Evolutionary conservation across 2,888 invertebrate genomes (phyloP).

Genomic region (Dryobotodes eremita): DNA sequence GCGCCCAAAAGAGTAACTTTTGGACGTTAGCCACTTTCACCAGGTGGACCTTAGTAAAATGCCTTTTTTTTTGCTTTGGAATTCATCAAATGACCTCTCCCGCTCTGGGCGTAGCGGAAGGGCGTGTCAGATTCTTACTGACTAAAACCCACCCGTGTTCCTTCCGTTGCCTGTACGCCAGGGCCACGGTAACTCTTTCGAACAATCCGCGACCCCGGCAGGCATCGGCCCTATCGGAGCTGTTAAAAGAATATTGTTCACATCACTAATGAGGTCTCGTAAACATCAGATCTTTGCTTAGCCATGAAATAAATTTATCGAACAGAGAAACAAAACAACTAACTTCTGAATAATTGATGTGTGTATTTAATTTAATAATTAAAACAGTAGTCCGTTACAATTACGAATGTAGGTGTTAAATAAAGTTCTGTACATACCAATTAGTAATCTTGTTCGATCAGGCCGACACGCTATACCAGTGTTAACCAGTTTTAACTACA

Average conservation of each 20-base stretch:
- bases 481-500: constrained; percentile 21
- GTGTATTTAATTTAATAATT: constrained; percentile 9
- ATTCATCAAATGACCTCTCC: no score
- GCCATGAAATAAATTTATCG: no score
- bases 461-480: constrained; percentile 48
- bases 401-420: constrained; percentile 28
- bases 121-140: no score
- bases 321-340: neutral
- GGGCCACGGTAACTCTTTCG: no score
- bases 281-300: neutral
- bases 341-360: constrained; percentile 13
- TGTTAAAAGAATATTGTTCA: neutral
- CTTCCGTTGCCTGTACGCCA: no score
- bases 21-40: neutral
- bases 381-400: constrained; percentile 20
- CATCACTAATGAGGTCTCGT: neutral
- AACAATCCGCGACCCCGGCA: no score
- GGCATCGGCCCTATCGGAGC: no score
- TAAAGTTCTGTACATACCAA: constrained; percentile 43
- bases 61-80: no score
- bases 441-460: constrained; percentile 57
- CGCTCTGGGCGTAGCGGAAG: no score
- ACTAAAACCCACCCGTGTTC: no score
- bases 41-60: neutral
- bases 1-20: neutral